A percentile compares a stretch with the other conserved stretches of the same genome.
Conservation (phyloP, 2,888 invertebrate species). For the Anodontia alba region DNA sequence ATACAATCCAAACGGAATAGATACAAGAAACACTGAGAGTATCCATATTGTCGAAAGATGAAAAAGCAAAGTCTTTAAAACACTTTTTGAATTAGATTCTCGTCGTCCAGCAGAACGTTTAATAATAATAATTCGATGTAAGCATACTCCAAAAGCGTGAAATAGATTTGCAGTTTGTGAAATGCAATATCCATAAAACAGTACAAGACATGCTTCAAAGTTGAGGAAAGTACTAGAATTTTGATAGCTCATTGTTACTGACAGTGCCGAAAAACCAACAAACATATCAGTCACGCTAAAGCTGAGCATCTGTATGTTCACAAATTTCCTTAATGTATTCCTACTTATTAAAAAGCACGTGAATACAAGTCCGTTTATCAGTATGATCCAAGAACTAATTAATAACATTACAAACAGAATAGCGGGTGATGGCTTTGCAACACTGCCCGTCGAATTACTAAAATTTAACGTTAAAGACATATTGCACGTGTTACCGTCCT, state of each 20-base stretch:
- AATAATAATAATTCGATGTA: background rate
- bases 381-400: background rate
- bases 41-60: background rate
- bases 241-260: background rate
- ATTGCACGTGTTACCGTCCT: too few relatives aligned
- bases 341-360: background rate
- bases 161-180: background rate
- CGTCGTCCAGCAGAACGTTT: background rate
- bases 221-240: background rate
- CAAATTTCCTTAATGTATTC: background rate
- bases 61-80: background rate
- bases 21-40: background rate
- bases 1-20: background rate
- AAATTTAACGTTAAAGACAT: too few relatives aligned
- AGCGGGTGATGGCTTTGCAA: too few relatives aligned
- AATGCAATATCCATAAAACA: background rate
- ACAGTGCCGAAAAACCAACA: background rate
- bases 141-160: background rate
- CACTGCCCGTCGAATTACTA: too few relatives aligned
- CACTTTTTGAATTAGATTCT: background rate
- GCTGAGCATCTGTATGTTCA: background rate
- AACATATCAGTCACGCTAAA: background rate
- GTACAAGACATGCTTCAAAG: background rate
- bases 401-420: too few relatives aligned
- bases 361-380: background rate